Evolutionary conservation across 2,888 invertebrate species (phyloP).

Genomic region (Aphodius sticticus): DNA sequence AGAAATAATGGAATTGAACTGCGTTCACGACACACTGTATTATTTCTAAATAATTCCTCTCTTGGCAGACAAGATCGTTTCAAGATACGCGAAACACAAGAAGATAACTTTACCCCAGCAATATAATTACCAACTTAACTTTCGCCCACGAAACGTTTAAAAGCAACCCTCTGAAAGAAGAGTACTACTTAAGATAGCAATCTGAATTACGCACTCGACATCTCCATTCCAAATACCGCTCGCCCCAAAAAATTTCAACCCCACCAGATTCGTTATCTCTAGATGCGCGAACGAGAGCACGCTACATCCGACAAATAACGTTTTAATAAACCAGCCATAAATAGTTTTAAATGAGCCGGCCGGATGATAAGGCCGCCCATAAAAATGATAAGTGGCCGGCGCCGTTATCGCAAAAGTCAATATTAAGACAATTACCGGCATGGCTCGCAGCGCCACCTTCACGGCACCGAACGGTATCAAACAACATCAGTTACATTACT

Average conservation of each 20-base stretch:
- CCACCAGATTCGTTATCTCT: conserved; percentile 8
- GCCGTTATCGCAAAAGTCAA: conserved; percentile 18
- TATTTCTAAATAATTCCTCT: too few species aligned
- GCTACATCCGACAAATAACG: conserved; percentile 8
- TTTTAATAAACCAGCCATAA: conserved; percentile 23
- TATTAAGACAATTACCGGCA: conserved; percentile 19
- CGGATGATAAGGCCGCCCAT: conserved; percentile 15
- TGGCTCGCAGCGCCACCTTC: neutral
- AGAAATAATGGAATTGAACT: too few species aligned
- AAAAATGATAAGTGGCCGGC: conserved; percentile 23
- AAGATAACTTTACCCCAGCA: neutral
- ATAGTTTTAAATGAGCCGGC: conserved; percentile 23
- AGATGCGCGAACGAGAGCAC: neutral
- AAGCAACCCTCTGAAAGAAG: conserved; percentile 11
- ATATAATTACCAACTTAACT: conserved; percentile 9
- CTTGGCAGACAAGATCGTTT: too few species aligned
- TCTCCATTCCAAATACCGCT: neutral
- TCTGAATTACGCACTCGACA: conserved; percentile 4
- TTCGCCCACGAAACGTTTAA: conserved; percentile 9
- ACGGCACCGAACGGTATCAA: neutral
- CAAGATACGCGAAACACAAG: neutral
- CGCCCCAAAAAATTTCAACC: conserved; percentile 9
- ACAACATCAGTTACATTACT: neutral
- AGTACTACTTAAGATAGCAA: neutral
- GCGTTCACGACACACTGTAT: too few species aligned